phyloP scores from a whole-genome alignment of 2,797 vertebrate species.

The Hypotaenidia philippensis region DNA sequence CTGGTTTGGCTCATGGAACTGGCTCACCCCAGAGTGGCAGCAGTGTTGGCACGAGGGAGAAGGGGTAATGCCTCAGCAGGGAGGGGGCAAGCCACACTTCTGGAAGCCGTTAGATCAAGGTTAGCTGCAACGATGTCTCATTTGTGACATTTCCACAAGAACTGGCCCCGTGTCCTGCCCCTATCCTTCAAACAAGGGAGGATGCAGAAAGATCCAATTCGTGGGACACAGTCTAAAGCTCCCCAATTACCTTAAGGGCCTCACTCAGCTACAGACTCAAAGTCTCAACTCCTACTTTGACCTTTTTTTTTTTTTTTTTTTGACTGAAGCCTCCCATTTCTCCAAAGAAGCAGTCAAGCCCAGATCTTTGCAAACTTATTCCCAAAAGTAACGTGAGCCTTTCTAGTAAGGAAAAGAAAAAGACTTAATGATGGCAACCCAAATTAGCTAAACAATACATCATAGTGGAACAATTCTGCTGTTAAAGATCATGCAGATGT shows the following conservation, averaged over 20 bases:
- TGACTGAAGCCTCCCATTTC: neutral
- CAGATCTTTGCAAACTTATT: neutral
- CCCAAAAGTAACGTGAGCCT: neutral
- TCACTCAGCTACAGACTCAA: neutral
- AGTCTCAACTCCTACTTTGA: neutral
- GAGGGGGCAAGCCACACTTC: neutral
- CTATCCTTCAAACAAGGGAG: neutral
- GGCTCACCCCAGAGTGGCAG: neutral
- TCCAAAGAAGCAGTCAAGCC: neutral
- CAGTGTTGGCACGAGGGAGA: accelerated
- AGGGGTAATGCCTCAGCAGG: neutral
- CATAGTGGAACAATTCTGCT: constrained; percentile 19
- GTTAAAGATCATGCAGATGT: constrained; percentile 62
- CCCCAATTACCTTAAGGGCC: neutral
- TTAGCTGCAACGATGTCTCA: neutral
- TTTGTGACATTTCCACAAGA: neutral
- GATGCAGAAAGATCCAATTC: neutral
- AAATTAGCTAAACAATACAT: constrained; percentile 6
- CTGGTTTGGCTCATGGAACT: neutral
- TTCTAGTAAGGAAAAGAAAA: neutral
- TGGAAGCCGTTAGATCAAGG: neutral
- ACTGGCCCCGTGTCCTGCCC: neutral
- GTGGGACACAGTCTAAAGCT: neutral
- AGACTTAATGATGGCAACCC: constrained; percentile 8
- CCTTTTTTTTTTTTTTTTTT: neutral